Conservation (phyloP, 1,140 invertebrate genomes). For the Ceratosolen solmsi region DNA sequence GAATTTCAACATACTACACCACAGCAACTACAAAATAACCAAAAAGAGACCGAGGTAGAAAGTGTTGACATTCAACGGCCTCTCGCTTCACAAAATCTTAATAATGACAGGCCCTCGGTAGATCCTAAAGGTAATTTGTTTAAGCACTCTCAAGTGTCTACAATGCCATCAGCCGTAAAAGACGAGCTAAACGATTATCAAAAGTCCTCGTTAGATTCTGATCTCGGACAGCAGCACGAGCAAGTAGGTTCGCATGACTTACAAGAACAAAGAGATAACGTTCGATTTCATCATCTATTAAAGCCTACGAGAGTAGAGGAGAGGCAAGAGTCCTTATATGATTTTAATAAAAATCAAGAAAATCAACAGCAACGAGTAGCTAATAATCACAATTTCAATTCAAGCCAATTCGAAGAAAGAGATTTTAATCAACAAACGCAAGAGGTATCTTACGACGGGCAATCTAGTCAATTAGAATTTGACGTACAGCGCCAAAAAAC, state of each 20-base stretch:
- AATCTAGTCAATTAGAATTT: conserved; percentile 27
- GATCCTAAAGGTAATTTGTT: conserved; percentile 3
- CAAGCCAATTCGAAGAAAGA: background rate
- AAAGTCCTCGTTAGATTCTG: background rate
- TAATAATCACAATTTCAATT: background rate
- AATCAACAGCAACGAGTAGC: conserved; percentile 28
- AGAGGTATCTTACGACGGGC: background rate
- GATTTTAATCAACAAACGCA: conserved; percentile 28
- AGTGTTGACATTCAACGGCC: background rate
- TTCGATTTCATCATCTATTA: too few relatives aligned
- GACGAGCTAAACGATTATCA: background rate
- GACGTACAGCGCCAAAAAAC: conserved; percentile 38
- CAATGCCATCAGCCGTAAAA: background rate
- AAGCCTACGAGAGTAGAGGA: too few relatives aligned
- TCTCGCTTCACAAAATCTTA: conserved; percentile 18
- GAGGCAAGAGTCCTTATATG: too few relatives aligned
- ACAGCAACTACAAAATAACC: background rate
- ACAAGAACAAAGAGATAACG: too few relatives aligned
- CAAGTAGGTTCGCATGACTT: too few relatives aligned
- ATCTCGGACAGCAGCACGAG: conserved; percentile 8
- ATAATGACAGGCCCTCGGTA: background rate
- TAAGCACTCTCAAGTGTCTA: too few relatives aligned
- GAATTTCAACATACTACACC: conserved; percentile 1
- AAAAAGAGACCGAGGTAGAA: background rate
- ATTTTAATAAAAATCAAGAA: too few relatives aligned